Percentiles rank a stretch among this genome's conserved stretches.
These are phyloP conservation scores for Leuciscus waleckii DNA, from an alignment of 2,797 vertebrate genomes.

Conservation along the genomic window DNA sequence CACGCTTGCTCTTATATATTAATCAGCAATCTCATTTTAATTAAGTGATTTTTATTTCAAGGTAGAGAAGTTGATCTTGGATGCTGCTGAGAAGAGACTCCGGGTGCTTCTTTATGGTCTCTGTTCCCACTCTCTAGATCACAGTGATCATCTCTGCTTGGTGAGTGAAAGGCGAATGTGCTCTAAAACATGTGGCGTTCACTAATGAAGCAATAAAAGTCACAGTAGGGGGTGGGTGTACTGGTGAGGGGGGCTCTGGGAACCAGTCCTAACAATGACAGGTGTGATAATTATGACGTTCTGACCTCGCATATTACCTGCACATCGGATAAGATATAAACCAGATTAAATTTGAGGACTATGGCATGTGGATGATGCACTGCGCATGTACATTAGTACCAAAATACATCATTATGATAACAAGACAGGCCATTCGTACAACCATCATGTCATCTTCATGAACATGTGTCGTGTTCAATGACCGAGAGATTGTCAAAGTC, in stretches of 20 bases:
- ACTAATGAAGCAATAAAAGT: constrained; percentile 99
- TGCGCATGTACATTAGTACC: constrained; percentile 12
- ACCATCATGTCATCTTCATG: constrained; percentile 26
- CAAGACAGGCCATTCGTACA: constrained; percentile 22
- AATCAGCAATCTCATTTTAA: constrained; percentile 16
- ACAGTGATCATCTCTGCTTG: constrained; percentile 74
- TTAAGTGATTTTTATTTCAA: background rate
- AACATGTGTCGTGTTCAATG: constrained; percentile 39
- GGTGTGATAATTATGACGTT: constrained; percentile 84
- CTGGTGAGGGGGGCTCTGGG: constrained; percentile 62
- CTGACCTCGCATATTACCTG: constrained; percentile 79
- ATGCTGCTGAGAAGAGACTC: background rate
- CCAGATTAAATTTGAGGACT: constrained; percentile 63
- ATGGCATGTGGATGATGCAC: constrained; percentile 49
- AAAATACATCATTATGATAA: constrained; percentile 36
- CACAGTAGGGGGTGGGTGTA: constrained; percentile 78
- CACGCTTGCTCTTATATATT: background rate
- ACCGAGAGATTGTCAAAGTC: constrained; percentile 4
- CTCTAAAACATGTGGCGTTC: constrained; percentile 85
- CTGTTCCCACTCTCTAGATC: constrained; percentile 53
- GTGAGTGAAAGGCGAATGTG: constrained; percentile 73
- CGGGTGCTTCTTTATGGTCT: constrained; percentile 6
- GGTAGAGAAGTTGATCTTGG: background rate
- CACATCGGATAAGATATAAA: constrained; percentile 71
- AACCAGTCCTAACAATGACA: constrained; percentile 71